Evolutionary conservation across 2,797 vertebrate genomes (phyloP).

Genomic region (Limnodromus scolopaceus): DNA sequence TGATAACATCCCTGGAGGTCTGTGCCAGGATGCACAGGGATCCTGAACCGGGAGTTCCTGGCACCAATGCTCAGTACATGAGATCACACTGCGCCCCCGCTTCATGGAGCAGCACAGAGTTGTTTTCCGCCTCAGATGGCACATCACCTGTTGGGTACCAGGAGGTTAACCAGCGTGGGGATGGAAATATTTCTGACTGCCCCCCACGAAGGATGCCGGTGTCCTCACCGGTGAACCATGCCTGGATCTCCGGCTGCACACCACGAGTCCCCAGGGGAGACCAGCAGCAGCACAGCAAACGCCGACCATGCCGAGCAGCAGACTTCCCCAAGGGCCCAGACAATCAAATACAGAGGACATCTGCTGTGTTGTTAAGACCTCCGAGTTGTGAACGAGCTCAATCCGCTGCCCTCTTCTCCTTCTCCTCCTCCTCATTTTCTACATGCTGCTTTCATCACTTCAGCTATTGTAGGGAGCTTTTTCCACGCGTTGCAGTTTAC

Average conservation of each 20-base stretch:
- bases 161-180: neutral
- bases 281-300: neutral
- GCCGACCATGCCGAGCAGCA: neutral
- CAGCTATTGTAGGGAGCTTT: neutral
- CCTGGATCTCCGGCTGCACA: neutral
- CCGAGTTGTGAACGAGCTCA: neutral
- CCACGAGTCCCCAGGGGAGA: neutral
- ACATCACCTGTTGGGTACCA: neutral
- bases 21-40: neutral
- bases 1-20: neutral
- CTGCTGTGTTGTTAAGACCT: neutral
- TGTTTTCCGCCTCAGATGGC: neutral
- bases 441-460: neutral
- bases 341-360: neutral
- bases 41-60: neutral
- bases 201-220: accelerated
- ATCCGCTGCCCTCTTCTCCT: neutral
- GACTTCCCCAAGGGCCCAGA: neutral
- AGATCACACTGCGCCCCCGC: neutral
- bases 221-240: accelerated
- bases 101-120: neutral
- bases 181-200: neutral
- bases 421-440: neutral
- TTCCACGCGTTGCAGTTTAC: neutral
- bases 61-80: neutral